phyloP scores from a whole-genome alignment of 1,140 invertebrate species.

The Drosophila rufa region DNA sequence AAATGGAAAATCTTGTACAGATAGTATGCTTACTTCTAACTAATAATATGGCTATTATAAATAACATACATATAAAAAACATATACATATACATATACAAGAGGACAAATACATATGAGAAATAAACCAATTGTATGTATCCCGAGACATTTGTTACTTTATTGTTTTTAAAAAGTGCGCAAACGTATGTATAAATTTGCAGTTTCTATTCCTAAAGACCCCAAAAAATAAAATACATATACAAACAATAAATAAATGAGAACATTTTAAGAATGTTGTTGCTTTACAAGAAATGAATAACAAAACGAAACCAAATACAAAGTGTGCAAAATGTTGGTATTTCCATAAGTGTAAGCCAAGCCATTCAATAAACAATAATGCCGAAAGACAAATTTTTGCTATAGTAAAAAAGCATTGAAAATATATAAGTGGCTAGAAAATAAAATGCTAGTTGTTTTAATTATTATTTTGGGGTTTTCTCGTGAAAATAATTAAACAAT shows the following conservation, averaged over 20 bases:
- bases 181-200: conserved; percentile 61
- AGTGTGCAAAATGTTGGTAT: conserved; percentile 48
- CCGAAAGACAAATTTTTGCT: conserved; percentile 58
- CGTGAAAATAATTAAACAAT: too few species aligned
- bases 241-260: conserved; percentile 50
- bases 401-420: conserved; percentile 55
- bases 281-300: conserved; percentile 43
- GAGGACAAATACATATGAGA: conserved; percentile 40
- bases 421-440: conserved; percentile 59
- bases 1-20: conserved; percentile 70
- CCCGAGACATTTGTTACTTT: conserved; percentile 70
- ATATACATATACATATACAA: conserved; percentile 48
- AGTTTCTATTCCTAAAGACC: conserved; percentile 54
- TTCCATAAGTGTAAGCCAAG: conserved; percentile 37
- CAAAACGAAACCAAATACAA: conserved; percentile 30
- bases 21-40: conserved; percentile 79
- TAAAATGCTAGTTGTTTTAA: conserved; percentile 5
- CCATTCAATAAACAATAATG: conserved; percentile 49
- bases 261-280: conserved; percentile 60
- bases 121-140: conserved; percentile 60
- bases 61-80: conserved; percentile 51
- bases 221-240: conserved; percentile 14
- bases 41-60: conserved; percentile 74
- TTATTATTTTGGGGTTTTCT: neutral
- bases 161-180: conserved; percentile 61